Evolutionary conservation across 1,140 invertebrate species (phyloP), one percentile per base, ranked within the genome.

Genomic region (Drosophila neocordata): DNA sequence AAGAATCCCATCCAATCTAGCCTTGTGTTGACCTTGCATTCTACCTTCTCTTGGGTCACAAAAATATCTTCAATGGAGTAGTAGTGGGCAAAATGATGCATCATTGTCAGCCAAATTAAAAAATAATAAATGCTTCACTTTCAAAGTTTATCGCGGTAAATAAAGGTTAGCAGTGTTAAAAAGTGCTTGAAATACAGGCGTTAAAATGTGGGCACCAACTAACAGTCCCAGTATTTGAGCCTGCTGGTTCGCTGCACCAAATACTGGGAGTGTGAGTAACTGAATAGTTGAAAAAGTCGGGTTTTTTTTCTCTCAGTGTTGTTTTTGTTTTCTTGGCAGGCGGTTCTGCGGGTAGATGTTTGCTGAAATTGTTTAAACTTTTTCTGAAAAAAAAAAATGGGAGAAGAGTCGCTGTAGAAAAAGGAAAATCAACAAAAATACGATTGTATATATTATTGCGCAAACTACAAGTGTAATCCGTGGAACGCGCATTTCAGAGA

Each of bases 11-110:
- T 92, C 60, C 93, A 90, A 27, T 93, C 92, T 27, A 96, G 80
- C 15, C 90, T 82, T 6, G 93, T 78, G 80, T 94, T 93, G 41
- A 95, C 92, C 81, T 92, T 94, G 77, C 95, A 95, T 4, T 93
- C 93, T 3, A 96, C 89, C 75, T 93, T 93, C 80, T 95, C 94
- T 73, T 95, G 94, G 0, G 94, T 94, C 12, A 94, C 93, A 18
- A 95, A 88, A 73, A 96, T 95, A 75, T 96, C 95, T 71, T 94
- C 94, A 38, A 96, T 91, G 18, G 93, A 93, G 87, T 95, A 95
- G 91, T 95, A 96, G 91, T 94, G 92, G 1, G 93, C 93, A 57
- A 77, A 89, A 62, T 93, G 93, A 85, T 93, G 93, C 83, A 88
- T 87, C 2, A 31, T 11, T 48, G 15, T 48, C 2, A 31, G 3